Conservation (phyloP, 2,113 vertebrate species). For the Smithornis capensis region DNA sequence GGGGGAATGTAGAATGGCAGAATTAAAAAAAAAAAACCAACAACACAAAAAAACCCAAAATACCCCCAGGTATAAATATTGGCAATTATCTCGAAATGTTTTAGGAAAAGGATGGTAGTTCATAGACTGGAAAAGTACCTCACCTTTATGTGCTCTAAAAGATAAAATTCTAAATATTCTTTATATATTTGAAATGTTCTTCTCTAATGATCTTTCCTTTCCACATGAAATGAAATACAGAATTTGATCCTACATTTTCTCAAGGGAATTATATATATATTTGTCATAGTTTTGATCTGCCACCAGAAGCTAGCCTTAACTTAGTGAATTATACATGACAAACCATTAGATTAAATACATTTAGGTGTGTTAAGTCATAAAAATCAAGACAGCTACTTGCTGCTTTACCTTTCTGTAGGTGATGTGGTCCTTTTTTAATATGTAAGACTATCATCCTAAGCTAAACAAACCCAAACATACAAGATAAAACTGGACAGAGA, state of each 20-base stretch:
- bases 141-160: neutral
- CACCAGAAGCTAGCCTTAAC: slow-evolving; percentile 34
- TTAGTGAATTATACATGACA: slow-evolving; percentile 54
- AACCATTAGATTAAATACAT: slow-evolving; percentile 41
- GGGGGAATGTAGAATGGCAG: neutral
- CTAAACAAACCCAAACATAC: neutral
- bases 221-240: neutral
- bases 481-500: neutral
- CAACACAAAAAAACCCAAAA: neutral
- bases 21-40: neutral
- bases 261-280: slow-evolving; percentile 22
- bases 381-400: neutral
- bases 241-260: slow-evolving; percentile 17
- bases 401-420: neutral
- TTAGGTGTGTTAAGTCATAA: slow-evolving; percentile 26
- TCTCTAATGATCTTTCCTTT: neutral
- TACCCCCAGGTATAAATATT: neutral
- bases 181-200: neutral
- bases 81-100: neutral
- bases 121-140: neutral
- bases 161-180: neutral
- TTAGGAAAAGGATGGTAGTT: neutral
- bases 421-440: neutral
- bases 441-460: neutral
- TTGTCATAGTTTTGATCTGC: slow-evolving; percentile 53